Base-by-base conservation (phyloP, 2,888 invertebrate genomes). In the Aspidapion aeneum region DNA sequence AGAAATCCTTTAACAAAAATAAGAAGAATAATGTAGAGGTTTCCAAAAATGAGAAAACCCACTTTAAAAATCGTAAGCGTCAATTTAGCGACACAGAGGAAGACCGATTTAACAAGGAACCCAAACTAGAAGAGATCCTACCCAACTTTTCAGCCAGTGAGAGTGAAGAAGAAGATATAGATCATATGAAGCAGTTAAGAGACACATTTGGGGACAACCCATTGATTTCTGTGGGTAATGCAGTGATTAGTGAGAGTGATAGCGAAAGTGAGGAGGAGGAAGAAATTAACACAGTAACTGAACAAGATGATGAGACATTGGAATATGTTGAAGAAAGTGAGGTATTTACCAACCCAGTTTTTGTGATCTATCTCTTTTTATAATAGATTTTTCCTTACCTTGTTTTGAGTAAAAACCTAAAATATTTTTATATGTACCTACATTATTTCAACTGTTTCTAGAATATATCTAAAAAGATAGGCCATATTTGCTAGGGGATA, bases 251-350 rank as follows among this genome's bases (percentile, higher is more conserved):
- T 65, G 70, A 71, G 9, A 71, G 67, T 60, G 71, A 68, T 63
- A 68, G 64, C 51, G 68, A 69, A 50, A 74, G 69, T 64, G 68
- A 69, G 19, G 66, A 70, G 19, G 60, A 60, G 20, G 78, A 78
- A 50, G 80, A 78, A 35, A 78, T 77, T 35, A 78, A 79, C 21
- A 66, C 70, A 55, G 68, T 62, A 63, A 55, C 51, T 51, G 60
- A 61, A 22, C 60, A 51, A 61, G 60, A 66, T 60, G 63, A 60
- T 21, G 75, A 74, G 58, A 72, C 70, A 21, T 61, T 62, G 9
- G 77, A n/a, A n/a, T n/a, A n/a, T n/a, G n/a, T n/a, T n/a, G n/a
- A n/a, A n/a, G n/a, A n/a, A n/a, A n/a, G 79, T 57, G n/a, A n/a
- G n/a, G n/a, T n/a, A n/a, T n/a, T n/a, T n/a, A n/a, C n/a, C n/a